phyloP scores from a whole-genome alignment of 2,888 invertebrate genomes.

The Volucella inflata region DNA sequence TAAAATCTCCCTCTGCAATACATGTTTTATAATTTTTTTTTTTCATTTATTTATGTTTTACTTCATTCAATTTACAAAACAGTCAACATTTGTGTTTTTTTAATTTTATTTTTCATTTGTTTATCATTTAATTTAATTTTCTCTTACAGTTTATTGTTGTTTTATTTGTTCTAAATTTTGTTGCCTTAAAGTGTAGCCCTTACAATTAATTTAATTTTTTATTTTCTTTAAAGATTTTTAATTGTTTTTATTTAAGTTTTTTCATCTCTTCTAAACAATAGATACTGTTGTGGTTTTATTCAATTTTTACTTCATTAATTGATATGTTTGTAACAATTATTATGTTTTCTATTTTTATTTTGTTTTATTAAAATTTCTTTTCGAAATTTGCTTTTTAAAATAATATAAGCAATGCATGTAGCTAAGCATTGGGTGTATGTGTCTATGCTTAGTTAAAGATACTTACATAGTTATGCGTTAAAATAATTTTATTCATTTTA shows the following conservation, averaged over 20 bases:
- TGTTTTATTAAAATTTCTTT: neutral
- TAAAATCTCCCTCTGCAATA: constrained; percentile 11
- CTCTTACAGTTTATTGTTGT: constrained; percentile 41
- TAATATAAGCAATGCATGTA: constrained; percentile 58
- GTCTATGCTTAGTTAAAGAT: constrained; percentile 37
- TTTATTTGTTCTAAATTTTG: constrained; percentile 5
- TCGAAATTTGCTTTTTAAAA: constrained; percentile 9
- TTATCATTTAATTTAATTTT: constrained; percentile 33
- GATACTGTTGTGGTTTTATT: constrained; percentile 53
- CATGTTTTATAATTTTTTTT: constrained; percentile 29
- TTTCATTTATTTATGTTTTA: constrained; percentile 64
- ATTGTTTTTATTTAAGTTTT: constrained; percentile 29
- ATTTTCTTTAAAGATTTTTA: constrained; percentile 25
- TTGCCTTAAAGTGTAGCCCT: no score
- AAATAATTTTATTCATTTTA: constrained; percentile 12
- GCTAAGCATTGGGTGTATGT: constrained; percentile 60
- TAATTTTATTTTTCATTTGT: constrained; percentile 31
- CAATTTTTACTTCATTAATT: constrained; percentile 36
- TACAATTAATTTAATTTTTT: constrained; percentile 8
- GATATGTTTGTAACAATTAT: constrained; percentile 69
- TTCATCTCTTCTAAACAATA: constrained; percentile 41
- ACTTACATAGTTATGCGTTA: constrained; percentile 24
- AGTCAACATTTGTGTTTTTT: constrained; percentile 70
- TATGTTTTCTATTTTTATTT: constrained; percentile 6
- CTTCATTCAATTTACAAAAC: constrained; percentile 75